Conservation (phyloP, 1,140 invertebrate species). For the Saccostrea echinata region DNA sequence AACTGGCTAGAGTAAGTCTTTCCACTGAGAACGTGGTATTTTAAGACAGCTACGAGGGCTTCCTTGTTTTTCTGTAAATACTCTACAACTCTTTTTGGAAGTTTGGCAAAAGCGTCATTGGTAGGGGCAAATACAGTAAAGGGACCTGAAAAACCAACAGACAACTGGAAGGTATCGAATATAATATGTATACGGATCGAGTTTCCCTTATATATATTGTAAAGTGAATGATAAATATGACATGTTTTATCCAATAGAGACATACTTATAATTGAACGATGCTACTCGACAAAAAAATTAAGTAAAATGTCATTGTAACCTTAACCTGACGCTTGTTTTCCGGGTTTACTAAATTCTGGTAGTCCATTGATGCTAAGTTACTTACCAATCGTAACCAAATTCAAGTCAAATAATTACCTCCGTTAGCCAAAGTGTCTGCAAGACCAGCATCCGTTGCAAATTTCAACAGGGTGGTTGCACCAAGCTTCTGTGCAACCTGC, state of each 20-base stretch:
- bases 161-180: no score
- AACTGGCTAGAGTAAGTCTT: conserved; percentile 65
- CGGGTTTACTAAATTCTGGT: no score
- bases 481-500: conserved; percentile 57
- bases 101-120: conserved; percentile 87
- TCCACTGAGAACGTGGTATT: conserved; percentile 78
- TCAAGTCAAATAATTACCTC: conserved; percentile 48
- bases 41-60: conserved; percentile 72
- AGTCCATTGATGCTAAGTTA: no score
- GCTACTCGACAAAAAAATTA: no score
- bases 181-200: no score
- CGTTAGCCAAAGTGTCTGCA: conserved; percentile 51
- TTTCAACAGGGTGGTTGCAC: conserved; percentile 60
- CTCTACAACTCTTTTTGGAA: conserved; percentile 82
- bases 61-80: conserved; percentile 78
- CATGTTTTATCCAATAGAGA: no score
- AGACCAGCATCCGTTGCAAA: conserved; percentile 61
- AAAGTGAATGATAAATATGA: no score
- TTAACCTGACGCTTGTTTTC: no score
- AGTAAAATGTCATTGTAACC: no score
- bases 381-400: no score
- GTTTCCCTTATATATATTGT: no score
- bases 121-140: conserved; percentile 93
- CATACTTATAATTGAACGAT: no score
- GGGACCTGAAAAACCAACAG: conserved; percentile 71